phyloP scores from a whole-genome alignment of 2,797 vertebrate genomes.

The Anguilla megastoma region DNA sequence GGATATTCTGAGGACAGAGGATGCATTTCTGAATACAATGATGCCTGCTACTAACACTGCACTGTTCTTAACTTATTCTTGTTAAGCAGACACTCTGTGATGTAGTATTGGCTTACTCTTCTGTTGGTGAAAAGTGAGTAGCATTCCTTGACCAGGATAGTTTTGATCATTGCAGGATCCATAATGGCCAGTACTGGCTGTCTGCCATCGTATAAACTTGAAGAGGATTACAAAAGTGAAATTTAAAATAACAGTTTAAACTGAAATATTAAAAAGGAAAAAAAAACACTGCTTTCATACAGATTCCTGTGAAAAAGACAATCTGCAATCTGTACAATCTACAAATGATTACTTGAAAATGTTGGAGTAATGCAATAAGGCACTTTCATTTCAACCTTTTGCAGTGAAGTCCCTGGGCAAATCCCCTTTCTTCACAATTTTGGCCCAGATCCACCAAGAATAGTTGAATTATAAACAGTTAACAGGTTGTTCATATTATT shows the following conservation, averaged over 20 bases:
- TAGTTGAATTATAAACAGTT: too few relatives aligned
- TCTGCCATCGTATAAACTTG: background rate
- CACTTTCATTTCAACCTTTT: too few relatives aligned
- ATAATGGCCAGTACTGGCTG: slow-evolving; percentile 68
- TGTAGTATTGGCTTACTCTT: slow-evolving; percentile 57
- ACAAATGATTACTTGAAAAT: too few relatives aligned
- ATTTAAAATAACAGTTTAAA: background rate
- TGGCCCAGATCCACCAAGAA: too few relatives aligned
- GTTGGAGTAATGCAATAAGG: too few relatives aligned
- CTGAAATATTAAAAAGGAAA: background rate
- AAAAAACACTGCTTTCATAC: too few relatives aligned
- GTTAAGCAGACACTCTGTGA: background rate
- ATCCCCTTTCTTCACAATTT: too few relatives aligned
- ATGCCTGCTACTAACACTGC: background rate
- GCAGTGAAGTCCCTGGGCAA: too few relatives aligned
- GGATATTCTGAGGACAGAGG: slow-evolving; percentile 62
- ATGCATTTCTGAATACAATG: background rate
- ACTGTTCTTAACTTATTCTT: background rate
- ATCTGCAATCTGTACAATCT: too few relatives aligned
- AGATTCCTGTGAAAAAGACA: too few relatives aligned
- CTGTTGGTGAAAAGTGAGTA: slow-evolving; percentile 74
- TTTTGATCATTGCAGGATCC: slow-evolving; percentile 72
- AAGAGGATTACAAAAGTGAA: background rate
- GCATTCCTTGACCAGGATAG: slow-evolving; percentile 77
- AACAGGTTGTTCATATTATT: too few relatives aligned